A percentile compares a stretch with the other conserved stretches of the same genome.
Evolutionary conservation across 1,140 invertebrate genomes (phyloP).

Genomic region (Bilobella aurantiaca): DNA sequence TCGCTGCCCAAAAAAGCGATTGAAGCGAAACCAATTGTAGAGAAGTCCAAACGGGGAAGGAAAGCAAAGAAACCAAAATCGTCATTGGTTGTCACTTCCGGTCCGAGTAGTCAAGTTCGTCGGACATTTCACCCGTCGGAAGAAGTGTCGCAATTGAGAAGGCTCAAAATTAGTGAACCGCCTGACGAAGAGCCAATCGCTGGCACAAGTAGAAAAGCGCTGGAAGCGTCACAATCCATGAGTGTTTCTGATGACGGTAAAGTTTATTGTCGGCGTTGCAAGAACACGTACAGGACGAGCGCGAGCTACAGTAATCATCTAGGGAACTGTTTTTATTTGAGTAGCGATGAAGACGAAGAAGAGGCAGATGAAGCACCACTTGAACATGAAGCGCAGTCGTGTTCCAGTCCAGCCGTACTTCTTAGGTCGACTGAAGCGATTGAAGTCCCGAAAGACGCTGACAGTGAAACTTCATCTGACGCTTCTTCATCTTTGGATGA

Average conservation of each 20-base stretch:
- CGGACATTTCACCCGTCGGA: too few relatives aligned
- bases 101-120: background rate
- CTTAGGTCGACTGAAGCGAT: background rate
- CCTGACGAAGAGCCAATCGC: too few relatives aligned
- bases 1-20: background rate
- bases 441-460: too few relatives aligned
- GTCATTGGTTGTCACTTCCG: constrained; percentile 42
- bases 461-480: background rate
- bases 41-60: background rate
- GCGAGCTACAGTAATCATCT: constrained; percentile 75
- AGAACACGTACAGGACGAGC: constrained; percentile 75
- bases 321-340: constrained; percentile 52
- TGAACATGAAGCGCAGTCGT: background rate
- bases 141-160: too few relatives aligned
- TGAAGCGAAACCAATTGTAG: background rate
- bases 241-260: background rate
- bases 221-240: constrained; percentile 42
- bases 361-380: constrained; percentile 46
- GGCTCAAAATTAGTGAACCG: too few relatives aligned
- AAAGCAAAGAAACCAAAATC: background rate
- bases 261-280: constrained; percentile 51
- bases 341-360: constrained; percentile 40
- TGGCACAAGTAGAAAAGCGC: background rate
- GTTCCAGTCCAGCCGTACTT: background rate
- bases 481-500: background rate